Conservation (phyloP, 2,113 vertebrate species). For the Cheilinus undulatus region DNA sequence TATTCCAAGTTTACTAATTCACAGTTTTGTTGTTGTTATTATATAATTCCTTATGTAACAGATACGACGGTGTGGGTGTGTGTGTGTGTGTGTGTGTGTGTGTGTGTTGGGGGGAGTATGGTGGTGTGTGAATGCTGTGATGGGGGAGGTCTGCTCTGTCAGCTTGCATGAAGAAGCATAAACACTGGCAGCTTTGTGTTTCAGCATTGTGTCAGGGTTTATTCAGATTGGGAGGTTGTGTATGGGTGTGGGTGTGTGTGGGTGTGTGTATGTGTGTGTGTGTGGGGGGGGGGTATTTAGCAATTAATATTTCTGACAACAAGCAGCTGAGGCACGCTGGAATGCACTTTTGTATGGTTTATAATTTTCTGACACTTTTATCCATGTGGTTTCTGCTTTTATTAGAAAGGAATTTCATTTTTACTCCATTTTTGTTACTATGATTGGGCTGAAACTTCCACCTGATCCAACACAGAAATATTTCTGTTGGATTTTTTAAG, state of each 20-base stretch:
- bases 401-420: not conserved
- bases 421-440: not conserved
- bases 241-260: no score
- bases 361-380: not conserved
- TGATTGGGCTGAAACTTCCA: not conserved
- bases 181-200: slow-evolving; percentile 24
- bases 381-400: not conserved
- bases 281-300: not conserved
- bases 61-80: not conserved
- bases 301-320: slow-evolving; percentile 14
- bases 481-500: not conserved
- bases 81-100: not conserved
- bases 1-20: not conserved
- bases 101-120: no score
- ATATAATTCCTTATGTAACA: slow-evolving; percentile 26
- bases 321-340: not conserved
- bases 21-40: slow-evolving; percentile 3
- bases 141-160: not conserved
- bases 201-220: slow-evolving; percentile 6
- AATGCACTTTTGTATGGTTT: not conserved
- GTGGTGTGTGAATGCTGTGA: not conserved
- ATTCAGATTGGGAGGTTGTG: not conserved
- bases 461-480: not conserved
- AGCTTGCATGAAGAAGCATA: slow-evolving; percentile 16
- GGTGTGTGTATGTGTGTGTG: no score